Percentiles rank a stretch among this genome's conserved stretches.
These are phyloP conservation scores for Tipula unca DNA, from an alignment of 2,888 invertebrate genomes.

Conservation along the genomic window DNA sequence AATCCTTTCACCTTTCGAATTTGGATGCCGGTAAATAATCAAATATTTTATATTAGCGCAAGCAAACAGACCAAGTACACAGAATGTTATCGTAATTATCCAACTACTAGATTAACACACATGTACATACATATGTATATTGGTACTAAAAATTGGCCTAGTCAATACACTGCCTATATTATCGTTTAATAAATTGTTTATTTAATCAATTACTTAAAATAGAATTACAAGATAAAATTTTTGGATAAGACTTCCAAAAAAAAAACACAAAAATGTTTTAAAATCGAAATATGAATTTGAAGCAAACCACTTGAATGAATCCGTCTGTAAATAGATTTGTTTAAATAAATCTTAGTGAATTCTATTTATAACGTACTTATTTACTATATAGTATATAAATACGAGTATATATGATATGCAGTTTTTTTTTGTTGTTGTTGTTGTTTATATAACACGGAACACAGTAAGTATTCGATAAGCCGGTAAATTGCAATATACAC, in stretches of 20 bases:
- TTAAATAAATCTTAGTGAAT: background rate
- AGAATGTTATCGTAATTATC: background rate
- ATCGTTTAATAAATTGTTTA: background rate
- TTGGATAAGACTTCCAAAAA: background rate
- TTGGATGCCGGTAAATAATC: background rate
- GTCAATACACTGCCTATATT: background rate
- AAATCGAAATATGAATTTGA: background rate
- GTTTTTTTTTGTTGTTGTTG: background rate
- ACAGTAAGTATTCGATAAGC: constrained; percentile 1
- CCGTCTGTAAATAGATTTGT: background rate
- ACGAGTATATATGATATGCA: background rate
- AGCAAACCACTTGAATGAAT: background rate
- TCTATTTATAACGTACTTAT: background rate
- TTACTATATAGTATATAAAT: background rate
- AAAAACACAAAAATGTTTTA: background rate
- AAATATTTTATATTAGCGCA: background rate
- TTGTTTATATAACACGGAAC: background rate
- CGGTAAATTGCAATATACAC: background rate
- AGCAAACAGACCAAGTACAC: background rate
- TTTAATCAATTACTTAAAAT: constrained; percentile 8
- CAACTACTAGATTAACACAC: background rate
- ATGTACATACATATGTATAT: background rate
- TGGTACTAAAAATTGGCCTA: background rate
- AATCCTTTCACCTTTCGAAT: background rate
- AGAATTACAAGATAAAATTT: background rate